Conservation (phyloP, 1,140 invertebrate species). For the Drosophila baimaii region DNA sequence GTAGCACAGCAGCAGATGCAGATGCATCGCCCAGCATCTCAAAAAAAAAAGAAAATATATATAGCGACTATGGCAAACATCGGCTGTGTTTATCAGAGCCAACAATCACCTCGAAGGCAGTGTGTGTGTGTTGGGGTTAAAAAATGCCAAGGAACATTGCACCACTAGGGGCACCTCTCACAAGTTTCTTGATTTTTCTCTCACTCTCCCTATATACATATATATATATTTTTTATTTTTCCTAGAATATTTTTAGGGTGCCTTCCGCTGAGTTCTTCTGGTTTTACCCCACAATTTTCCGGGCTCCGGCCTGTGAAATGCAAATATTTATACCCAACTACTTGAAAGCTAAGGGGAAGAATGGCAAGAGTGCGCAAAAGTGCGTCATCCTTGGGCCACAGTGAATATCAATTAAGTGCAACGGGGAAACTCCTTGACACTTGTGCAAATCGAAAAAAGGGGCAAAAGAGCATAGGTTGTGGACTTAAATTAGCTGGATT, state of each 20-base stretch:
- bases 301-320: constrained; percentile 45
- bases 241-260: constrained; percentile 38
- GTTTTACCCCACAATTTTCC: constrained; percentile 14
- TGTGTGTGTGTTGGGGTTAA: constrained; percentile 32
- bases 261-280: constrained; percentile 11
- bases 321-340: constrained; percentile 76
- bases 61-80: constrained; percentile 36
- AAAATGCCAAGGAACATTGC: constrained; percentile 55
- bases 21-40: constrained; percentile 42
- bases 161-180: constrained; percentile 6
- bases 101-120: constrained; percentile 52
- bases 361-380: constrained; percentile 22
- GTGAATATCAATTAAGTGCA: constrained; percentile 57
- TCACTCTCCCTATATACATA: constrained; percentile 3
- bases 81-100: constrained; percentile 68
- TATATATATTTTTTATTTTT: constrained; percentile 20
- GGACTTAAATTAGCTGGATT: constrained; percentile 21
- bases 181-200: constrained; percentile 31
- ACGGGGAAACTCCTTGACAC: constrained; percentile 14
- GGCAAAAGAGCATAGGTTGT: constrained; percentile 5
- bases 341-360: constrained; percentile 50
- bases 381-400: constrained; percentile 51
- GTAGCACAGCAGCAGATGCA: constrained; percentile 56
- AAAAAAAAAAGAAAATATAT: not conserved
- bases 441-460: constrained; percentile 7